Percentiles rank a stretch among this genome's conserved stretches.
These are phyloP conservation scores for Xestia ashworthii DNA, from an alignment of 2,888 invertebrate species.

Conservation along the genomic window DNA sequence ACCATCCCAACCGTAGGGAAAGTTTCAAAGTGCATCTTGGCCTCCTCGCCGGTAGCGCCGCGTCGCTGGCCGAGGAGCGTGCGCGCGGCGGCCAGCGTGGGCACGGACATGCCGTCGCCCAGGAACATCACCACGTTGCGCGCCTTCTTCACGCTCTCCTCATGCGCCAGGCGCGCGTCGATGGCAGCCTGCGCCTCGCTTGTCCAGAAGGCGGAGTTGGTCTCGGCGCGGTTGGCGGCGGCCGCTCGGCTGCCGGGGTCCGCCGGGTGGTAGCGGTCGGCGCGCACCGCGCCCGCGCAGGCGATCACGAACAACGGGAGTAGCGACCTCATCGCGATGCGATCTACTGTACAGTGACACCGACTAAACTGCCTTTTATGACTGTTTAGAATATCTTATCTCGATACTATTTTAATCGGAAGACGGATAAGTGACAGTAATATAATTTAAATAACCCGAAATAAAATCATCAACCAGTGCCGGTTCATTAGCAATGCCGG, in stretches of 20 bases:
- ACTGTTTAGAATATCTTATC: constrained; percentile 42
- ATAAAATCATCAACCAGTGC: not conserved
- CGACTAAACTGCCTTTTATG: constrained; percentile 36
- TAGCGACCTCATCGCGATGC: constrained; percentile 33
- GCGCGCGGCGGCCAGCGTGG: constrained; percentile 92
- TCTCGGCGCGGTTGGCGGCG: constrained; percentile 54
- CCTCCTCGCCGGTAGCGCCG: constrained; percentile 90
- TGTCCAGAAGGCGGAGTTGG: constrained; percentile 82
- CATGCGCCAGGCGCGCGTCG: constrained; percentile 72
- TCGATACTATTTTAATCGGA: constrained; percentile 17
- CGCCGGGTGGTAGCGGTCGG: constrained; percentile 60
- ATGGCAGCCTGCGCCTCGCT: constrained; percentile 82
- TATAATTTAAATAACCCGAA: not conserved
- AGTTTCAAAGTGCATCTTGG: constrained; percentile 90
- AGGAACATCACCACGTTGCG: constrained; percentile 93
- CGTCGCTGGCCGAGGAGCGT: constrained; percentile 91
- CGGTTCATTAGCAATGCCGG: constrained; percentile 10
- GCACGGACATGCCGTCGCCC: constrained; percentile 94
- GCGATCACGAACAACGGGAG: constrained; percentile 21
- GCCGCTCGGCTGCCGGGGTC: not conserved
- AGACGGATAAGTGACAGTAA: constrained; percentile 6
- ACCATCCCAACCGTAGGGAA: constrained; percentile 91
- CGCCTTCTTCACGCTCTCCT: constrained; percentile 54
- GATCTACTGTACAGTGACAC: constrained; percentile 15
- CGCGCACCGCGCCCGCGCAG: constrained; percentile 17